Conservation (phyloP, 2,888 invertebrate genomes). For the Apomyelois bistriatella region DNA sequence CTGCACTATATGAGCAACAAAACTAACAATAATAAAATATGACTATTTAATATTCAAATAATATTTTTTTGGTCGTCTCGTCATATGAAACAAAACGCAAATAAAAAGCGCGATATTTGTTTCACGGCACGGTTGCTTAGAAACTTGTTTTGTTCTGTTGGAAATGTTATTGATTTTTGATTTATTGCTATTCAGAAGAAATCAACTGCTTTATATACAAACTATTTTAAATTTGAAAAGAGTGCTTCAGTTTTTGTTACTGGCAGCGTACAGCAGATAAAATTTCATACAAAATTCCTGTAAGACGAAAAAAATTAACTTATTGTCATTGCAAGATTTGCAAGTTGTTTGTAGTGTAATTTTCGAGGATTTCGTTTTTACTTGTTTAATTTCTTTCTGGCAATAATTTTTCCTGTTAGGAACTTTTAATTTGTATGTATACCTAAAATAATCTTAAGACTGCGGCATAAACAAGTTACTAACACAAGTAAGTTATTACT, state of each 20-base stretch:
- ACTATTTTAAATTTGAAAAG: neutral
- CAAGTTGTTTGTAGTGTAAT: slow-evolving; percentile 35
- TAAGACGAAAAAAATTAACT: slow-evolving; percentile 45
- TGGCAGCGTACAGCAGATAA: slow-evolving; percentile 25
- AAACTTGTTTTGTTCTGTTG: too few species aligned
- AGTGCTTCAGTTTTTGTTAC: slow-evolving; percentile 9
- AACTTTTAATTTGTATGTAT: neutral
- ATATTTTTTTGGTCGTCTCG: too few species aligned
- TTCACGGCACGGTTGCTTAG: slow-evolving; percentile 38
- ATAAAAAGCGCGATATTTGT: slow-evolving; percentile 58
- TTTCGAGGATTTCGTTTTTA: slow-evolving; percentile 39
- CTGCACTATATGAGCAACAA: too few species aligned
- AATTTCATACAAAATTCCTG: slow-evolving; percentile 23
- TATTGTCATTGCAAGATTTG: slow-evolving; percentile 33
- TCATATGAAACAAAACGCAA: slow-evolving; percentile 27
- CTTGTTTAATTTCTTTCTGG: slow-evolving; percentile 30
- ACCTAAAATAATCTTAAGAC: neutral
- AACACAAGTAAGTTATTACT: neutral
- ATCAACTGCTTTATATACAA: neutral
- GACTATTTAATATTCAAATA: too few species aligned
- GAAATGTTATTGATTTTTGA: slow-evolving; percentile 52
- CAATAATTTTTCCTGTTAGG: slow-evolving; percentile 14
- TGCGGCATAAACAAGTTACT: neutral
- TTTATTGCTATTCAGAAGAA: slow-evolving; percentile 17
- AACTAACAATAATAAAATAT: too few species aligned